Conservation (phyloP, 2,797 vertebrate genomes). For the Neolamprologus multifasciatus region DNA sequence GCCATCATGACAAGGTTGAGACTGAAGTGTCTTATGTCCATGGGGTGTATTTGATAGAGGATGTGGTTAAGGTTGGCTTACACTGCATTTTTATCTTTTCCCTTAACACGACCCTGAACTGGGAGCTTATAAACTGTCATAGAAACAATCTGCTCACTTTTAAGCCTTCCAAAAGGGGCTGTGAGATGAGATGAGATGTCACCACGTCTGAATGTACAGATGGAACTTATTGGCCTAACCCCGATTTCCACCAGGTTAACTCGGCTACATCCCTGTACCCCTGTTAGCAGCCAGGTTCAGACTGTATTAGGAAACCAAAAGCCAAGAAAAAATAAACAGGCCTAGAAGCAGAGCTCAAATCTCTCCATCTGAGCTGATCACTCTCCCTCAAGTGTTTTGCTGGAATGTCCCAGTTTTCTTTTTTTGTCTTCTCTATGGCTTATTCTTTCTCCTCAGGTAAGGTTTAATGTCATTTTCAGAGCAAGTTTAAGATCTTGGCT, state of each 20-base stretch:
- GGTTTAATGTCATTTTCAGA: neutral
- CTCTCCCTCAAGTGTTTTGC: conserved; percentile 27
- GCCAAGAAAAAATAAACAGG: conserved; percentile 51
- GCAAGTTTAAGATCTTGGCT: neutral
- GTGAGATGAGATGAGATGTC: neutral
- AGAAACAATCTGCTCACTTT: neutral
- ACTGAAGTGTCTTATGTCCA: neutral
- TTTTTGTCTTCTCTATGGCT: neutral
- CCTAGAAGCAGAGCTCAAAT: conserved; percentile 37
- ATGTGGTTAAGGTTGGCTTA: conserved; percentile 10
- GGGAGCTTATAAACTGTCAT: neutral
- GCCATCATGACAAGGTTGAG: neutral
- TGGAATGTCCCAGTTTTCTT: conserved; percentile 27
- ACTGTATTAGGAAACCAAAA: conserved; percentile 41
- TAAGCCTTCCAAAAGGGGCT: neutral
- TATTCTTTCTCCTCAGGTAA: neutral
- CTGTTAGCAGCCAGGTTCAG: neutral
- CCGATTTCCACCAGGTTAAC: neutral
- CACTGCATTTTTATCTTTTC: neutral
- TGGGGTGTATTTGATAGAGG: neutral
- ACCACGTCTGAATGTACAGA: neutral
- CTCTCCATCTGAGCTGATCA: conserved; percentile 51
- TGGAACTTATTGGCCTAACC: conserved; percentile 11
- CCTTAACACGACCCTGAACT: neutral
- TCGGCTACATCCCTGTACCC: neutral